Percentiles rank a stretch among this genome's conserved stretches.
These are phyloP conservation scores for Diarsia mendica DNA, from an alignment of 2,888 invertebrate genomes.

Conservation along the genomic window DNA sequence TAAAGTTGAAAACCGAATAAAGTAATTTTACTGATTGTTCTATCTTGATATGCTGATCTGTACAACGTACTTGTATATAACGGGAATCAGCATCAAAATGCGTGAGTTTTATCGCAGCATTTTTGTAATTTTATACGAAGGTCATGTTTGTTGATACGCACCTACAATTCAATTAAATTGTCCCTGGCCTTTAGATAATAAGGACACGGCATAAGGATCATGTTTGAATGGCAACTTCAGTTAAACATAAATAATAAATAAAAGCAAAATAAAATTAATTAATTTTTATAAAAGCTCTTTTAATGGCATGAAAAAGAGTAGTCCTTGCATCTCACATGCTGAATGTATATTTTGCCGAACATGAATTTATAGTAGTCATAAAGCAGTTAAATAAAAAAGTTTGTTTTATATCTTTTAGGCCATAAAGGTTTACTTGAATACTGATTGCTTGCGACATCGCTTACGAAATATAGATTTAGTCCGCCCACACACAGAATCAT, in stretches of 20 bases:
- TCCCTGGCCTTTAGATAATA: conserved; percentile 56
- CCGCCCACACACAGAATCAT: background rate
- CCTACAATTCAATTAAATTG: conserved; percentile 41
- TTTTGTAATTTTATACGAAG: conserved; percentile 57
- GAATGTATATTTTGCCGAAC: no score
- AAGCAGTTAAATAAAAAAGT: background rate
- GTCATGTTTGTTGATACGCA: conserved; percentile 59
- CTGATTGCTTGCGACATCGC: background rate
- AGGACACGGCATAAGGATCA: conserved; percentile 26
- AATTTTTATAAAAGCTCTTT: background rate
- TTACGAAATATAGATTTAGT: background rate
- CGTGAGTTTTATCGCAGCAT: conserved; percentile 37
- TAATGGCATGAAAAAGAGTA: background rate
- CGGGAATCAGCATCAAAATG: conserved; percentile 17
- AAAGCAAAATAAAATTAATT: no score
- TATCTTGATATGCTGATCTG: no score
- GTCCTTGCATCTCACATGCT: no score
- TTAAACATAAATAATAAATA: no score
- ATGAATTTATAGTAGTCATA: no score
- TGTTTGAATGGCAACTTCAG: conserved; percentile 9
- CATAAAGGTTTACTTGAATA: background rate
- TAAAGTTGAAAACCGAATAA: no score
- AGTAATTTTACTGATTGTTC: no score
- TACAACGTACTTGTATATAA: background rate
- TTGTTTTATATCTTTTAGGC: background rate